Base-by-base conservation (phyloP, 2,113 vertebrate genomes). In the Oreotragus oreotragus region DNA sequence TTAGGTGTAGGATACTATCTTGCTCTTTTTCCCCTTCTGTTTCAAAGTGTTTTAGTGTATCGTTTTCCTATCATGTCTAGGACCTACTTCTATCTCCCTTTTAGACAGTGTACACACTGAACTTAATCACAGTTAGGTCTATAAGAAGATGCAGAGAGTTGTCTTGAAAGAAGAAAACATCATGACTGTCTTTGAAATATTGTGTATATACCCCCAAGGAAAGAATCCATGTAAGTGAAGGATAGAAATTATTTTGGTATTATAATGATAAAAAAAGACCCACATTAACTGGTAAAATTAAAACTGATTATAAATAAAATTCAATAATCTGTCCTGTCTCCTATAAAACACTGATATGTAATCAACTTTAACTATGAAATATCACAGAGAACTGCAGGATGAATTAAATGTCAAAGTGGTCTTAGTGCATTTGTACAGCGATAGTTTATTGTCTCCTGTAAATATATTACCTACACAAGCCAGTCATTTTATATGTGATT, bases 401-500 rank as follows among this genome's bases (percentile, higher is more conserved):
- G 91, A 53, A 87, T 36, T 79, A 84, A 64, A 25, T 85, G 23
- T 62, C 58, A 45, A 11, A 39, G 64, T 51, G 27, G 66, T 62
- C 5, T 57, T 45, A 64, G 19, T 90, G 28, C 73, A 27, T 87
- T 84, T 96, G 85, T 89, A 97, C 96, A 98, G 27, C 1, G 60
- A 36, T 91, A 90, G 93, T 96, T 97, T 21, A 64, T 76, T 97
- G 62, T 90, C 87, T 96, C 1, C 85, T 97, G 0, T 97, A 87
- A 96, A 90, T 25, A 43, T 80, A 97, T 88, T 93, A 11, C 66
- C 51, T 53, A 58, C 86, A 87, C 80, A 96, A 96, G 13, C 28
- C 25, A 90, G n/a, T 97, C 94, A 73, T 39, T 83, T 57, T 89
- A 51, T 30, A 80, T 97, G 96, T 98, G 93, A 95, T 66, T 45